Conservation (phyloP, 2,797 vertebrate genomes). For the Sciaenops ocellatus region DNA sequence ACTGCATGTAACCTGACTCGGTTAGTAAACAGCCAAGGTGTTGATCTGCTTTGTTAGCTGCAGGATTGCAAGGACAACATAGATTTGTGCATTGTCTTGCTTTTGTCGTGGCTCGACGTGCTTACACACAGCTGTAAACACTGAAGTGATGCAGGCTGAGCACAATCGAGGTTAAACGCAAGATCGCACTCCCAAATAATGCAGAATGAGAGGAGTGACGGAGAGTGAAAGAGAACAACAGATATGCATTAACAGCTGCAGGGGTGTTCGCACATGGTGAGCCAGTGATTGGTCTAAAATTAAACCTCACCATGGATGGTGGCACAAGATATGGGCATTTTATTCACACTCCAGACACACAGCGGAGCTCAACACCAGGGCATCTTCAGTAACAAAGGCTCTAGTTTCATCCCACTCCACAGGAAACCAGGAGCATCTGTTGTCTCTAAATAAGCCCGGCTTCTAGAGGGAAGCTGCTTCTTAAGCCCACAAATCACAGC, state of each 20-base stretch:
- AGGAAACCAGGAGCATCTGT: slow-evolving; percentile 64
- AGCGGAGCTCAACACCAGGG: slow-evolving; percentile 30
- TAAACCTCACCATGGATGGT: slow-evolving; percentile 68
- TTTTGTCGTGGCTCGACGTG: not conserved
- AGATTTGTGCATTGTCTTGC: not conserved
- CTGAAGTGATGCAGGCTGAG: slow-evolving; percentile 12
- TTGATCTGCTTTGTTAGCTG: slow-evolving; percentile 30
- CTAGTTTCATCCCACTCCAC: slow-evolving; percentile 58
- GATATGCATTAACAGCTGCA: slow-evolving; percentile 68
- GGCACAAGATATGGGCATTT: slow-evolving; percentile 64
- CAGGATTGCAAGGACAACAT: slow-evolving; percentile 9
- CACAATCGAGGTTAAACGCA: slow-evolving; percentile 9
- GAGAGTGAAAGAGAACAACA: slow-evolving; percentile 30
- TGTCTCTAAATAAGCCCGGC: slow-evolving; percentile 46
- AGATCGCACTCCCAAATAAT: slow-evolving; percentile 28
- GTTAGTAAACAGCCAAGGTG: slow-evolving; percentile 47
- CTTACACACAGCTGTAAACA: slow-evolving; percentile 5
- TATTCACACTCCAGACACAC: slow-evolving; percentile 60
- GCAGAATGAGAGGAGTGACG: slow-evolving; percentile 18
- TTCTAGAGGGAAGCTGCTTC: slow-evolving; percentile 29
- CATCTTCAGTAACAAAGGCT: slow-evolving; percentile 58
- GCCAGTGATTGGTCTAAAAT: slow-evolving; percentile 73
- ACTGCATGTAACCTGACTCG: slow-evolving; percentile 26
- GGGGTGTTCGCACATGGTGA: slow-evolving; percentile 64
- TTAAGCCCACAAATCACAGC: slow-evolving; percentile 31